Base-by-base conservation (phyloP, 2,888 invertebrate genomes). In the Erebia aethiops region DNA sequence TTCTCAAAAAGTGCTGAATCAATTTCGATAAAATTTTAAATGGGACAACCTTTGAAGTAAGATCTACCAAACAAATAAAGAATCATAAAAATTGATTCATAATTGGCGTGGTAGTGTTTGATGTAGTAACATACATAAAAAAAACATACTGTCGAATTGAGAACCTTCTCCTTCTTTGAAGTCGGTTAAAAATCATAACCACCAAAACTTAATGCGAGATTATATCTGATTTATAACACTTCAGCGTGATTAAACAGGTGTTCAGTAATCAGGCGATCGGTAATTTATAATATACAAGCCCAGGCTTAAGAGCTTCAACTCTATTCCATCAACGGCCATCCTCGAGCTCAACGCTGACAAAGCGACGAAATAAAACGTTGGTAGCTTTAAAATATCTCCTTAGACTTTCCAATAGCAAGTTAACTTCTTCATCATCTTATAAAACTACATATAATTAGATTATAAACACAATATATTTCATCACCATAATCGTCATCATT, bases 221-320 rank as follows among this genome's bases (percentile, higher is more conserved):
- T 61, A 46, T 16, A 5, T 18, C 43, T 46, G 61, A 61, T 61
- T 43, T 43, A 66, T 66, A 56, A n/a, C 56, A 43, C 66, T 43
- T 46, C 7, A 54, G 43, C 43, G 43, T 57, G 66, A 66, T 66
- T 46, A 14, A 46, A 57, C 46, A 57, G 26, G 10, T 66, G 66
- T 66, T 66, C 56, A n/a, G 66, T 57, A 66, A 66, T 57, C 57
- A 57, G 41, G 8, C 57, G 26, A 18, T 16, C 43, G n/a, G 66
- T 66, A 43, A 66, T 35, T 66, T 57, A 57, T 65, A 61, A 43
- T 61, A 41, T 46, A 11, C 54, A 41, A 41, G 52, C 16, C 41
- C 9, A 10, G 11, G 8, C 41, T 64, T 52, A 64, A 64, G n/a
- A 64, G 18, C 10, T 10, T n/a, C 8, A 18, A 11, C 16, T 9